Conservation (phyloP, 2,797 vertebrate genomes). For the Smutsia temminckii region DNA sequence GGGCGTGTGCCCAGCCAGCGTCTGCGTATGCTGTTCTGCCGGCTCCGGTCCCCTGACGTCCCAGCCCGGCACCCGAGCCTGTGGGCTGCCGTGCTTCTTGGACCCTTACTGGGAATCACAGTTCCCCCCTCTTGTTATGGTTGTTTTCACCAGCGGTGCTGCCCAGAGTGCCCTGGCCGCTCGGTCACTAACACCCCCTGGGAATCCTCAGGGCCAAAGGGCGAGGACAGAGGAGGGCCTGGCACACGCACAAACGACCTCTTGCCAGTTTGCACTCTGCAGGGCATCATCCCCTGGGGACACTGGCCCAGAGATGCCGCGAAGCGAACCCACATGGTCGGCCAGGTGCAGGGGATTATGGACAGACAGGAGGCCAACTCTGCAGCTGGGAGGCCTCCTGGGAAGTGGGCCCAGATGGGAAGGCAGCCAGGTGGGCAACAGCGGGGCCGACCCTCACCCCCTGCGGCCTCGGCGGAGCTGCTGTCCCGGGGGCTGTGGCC, state of each 20-base stretch:
- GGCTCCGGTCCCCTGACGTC: too few relatives aligned
- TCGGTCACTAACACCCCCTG: too few relatives aligned
- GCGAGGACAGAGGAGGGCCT: neutral
- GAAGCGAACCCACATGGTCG: rapidly evolving
- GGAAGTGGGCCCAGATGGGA: neutral
- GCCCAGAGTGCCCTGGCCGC: neutral
- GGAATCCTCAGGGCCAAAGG: neutral
- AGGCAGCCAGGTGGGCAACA: neutral
- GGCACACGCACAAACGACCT: neutral
- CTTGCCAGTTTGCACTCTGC: too few relatives aligned
- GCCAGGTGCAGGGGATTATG: neutral
- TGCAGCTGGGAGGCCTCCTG: too few relatives aligned
- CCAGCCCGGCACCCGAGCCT: neutral
- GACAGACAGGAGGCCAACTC: too few relatives aligned
- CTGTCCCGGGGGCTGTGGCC: too few relatives aligned
- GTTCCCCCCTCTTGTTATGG: neutral
- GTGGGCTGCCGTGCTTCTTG: too few relatives aligned
- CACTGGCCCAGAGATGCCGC: neutral
- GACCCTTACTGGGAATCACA: neutral
- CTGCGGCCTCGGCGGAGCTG: too few relatives aligned
- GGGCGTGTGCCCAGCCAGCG: too few relatives aligned
- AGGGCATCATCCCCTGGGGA: neutral
- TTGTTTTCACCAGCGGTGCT: neutral
- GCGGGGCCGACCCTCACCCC: too few relatives aligned
- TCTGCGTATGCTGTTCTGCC: too few relatives aligned